These are phyloP conservation scores for Creontiades dilutus DNA, from an alignment of 2,888 invertebrate genomes.

Conservation along the genomic window DNA sequence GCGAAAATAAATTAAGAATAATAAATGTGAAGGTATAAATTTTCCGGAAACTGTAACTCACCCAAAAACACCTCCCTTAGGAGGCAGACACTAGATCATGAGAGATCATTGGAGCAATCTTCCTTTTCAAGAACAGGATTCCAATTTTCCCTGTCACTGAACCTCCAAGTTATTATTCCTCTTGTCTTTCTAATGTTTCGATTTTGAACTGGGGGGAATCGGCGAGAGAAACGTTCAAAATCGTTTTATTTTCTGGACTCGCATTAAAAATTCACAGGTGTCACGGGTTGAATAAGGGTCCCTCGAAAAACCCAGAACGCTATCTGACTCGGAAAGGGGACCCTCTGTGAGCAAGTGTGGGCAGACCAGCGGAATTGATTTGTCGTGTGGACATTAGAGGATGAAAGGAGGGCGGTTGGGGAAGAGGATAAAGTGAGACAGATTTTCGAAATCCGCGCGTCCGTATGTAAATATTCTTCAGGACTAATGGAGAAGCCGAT, in stretches of 20 bases:
- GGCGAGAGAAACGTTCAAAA: neutral
- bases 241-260: conserved; percentile 4
- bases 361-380: conserved; percentile 36
- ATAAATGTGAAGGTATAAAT: too few relatives aligned
- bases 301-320: neutral
- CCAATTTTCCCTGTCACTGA: too few relatives aligned
- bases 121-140: too few relatives aligned
- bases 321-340: conserved; percentile 18
- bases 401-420: conserved; percentile 11
- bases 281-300: conserved; percentile 33
- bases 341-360: conserved; percentile 2
- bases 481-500: conserved; percentile 23
- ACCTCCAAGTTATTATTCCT: neutral
- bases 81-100: too few relatives aligned
- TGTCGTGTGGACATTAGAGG: conserved; percentile 32
- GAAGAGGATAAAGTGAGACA: neutral
- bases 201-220: neutral
- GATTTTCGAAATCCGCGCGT: conserved; percentile 32
- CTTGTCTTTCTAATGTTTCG: neutral
- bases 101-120: too few relatives aligned
- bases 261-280: conserved; percentile 46
- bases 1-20: too few relatives aligned
- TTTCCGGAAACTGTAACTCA: too few relatives aligned
- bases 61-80: too few relatives aligned
- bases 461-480: conserved; percentile 13